Base-by-base conservation (phyloP, 2,888 invertebrate genomes). In the Amorpha juglandis region DNA sequence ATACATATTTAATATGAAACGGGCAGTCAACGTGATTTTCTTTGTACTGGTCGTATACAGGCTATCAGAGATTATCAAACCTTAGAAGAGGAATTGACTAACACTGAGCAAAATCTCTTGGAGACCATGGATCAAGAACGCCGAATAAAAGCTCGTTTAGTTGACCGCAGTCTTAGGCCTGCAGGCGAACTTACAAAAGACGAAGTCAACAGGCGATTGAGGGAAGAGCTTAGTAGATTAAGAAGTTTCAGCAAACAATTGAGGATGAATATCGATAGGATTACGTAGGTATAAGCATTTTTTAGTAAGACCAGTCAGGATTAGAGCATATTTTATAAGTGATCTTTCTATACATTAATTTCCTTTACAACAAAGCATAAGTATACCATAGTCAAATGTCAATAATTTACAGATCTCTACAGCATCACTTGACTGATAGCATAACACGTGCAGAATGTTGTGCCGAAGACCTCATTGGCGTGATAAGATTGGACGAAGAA, bases 141-240 rank as follows among this genome's bases (percentile, higher is more conserved):
- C 76, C 87, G 97, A 66, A 95, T 96, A 4, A 95, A 96, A 83
- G 96, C 96, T 0, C 94, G 97, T 71, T 87, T 97, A 63, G 95
- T 96, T 74, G 96, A 96, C 81, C 94, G 96, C 45, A 92, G 94
- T 3, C 94, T 94, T 75, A 93, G 96, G 66, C 95, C 96, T 6
- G 94, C 94, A 6, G 94, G 94, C 21, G 97, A 97, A 80, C 82
- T 95, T 38, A 95, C 95, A 8, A 92, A 92, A 47, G 96, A 97
- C 75, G 95, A 95, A 65, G 94, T 95, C 0, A 95, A 96, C 75
- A 84, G 87, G 14, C 95, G 95, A 16, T 86, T 96, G 58, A 94
- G 92, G 70, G 94, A 95, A 35, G 96, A 96, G 86, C 94, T 95
- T 11, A 78, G 91, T 11, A 94, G 95, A 73, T 81, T 96, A 51